A percentile compares a stretch with the other conserved stretches of the same genome.
These are phyloP conservation scores for Eptatretus burgeri DNA, from an alignment of 2,113 vertebrate species.

Conservation along the genomic window DNA sequence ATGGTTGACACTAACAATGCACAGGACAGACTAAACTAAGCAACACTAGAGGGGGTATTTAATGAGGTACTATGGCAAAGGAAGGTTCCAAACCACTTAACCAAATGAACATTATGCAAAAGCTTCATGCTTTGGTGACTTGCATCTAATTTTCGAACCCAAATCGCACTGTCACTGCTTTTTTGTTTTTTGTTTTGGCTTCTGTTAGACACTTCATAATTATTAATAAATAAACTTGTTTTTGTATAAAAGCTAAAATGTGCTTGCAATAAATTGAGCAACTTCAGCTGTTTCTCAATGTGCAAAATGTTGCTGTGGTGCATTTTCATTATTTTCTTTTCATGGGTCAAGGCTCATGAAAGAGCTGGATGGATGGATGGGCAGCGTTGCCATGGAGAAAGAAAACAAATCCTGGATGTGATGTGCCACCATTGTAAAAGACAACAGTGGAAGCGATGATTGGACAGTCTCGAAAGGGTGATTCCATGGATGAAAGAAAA, in stretches of 20 bases:
- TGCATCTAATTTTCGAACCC: not conserved
- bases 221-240: not conserved
- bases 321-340: no score
- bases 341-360: no score
- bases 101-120: not conserved
- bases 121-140: not conserved
- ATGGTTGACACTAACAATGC: no score
- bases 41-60: not conserved
- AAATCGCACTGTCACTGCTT: not conserved
- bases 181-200: not conserved
- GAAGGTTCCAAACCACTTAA: not conserved
- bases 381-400: no score
- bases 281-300: not conserved
- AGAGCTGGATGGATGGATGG: no score
- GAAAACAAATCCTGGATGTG: no score
- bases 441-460: no score
- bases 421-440: no score
- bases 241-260: constrained; percentile 5
- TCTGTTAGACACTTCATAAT: not conserved
- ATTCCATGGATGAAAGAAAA: no score
- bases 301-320: no score
- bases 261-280: constrained; percentile 4
- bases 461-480: no score
- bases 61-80: not conserved
- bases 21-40: not conserved